Percentiles rank a stretch among this genome's conserved stretches.
phyloP scores from a whole-genome alignment of 2,888 invertebrate species.

The Sarcophaga carnaria region DNA sequence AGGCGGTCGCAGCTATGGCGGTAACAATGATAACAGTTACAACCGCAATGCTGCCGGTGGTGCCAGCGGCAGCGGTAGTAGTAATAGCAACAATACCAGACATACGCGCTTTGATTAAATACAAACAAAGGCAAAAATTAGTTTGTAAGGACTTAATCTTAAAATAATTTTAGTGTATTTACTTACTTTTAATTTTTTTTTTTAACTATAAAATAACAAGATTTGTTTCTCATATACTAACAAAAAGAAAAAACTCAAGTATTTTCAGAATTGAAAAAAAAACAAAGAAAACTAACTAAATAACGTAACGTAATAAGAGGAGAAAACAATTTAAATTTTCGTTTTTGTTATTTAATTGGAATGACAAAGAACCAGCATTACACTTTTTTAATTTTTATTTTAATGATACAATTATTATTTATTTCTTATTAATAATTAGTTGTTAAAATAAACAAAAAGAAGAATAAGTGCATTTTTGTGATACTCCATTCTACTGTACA shows the following conservation, averaged over 20 bases:
- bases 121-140: slow-evolving; percentile 57
- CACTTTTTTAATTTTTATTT: slow-evolving; percentile 13
- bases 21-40: slow-evolving; percentile 70
- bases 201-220: slow-evolving; percentile 43
- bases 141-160: slow-evolving; percentile 71
- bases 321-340: not conserved
- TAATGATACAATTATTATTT: not conserved
- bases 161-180: slow-evolving; percentile 62
- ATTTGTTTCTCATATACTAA: slow-evolving; percentile 56
- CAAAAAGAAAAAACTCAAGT: slow-evolving; percentile 42
- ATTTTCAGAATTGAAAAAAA: slow-evolving; percentile 36
- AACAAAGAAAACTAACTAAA: not conserved
- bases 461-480: slow-evolving; percentile 44
- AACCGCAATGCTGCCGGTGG: slow-evolving; percentile 60
- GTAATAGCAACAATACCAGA: slow-evolving; percentile 72
- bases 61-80: slow-evolving; percentile 69
- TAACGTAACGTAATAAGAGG: slow-evolving; percentile 2
- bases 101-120: slow-evolving; percentile 79
- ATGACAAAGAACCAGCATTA: slow-evolving; percentile 2
- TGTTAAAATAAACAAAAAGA: slow-evolving; percentile 27
- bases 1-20: slow-evolving; percentile 62
- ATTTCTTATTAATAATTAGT: not conserved
- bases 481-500: slow-evolving; percentile 27
- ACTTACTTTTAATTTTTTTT: slow-evolving; percentile 50
- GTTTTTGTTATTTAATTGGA: not conserved